A percentile compares a stretch with the other conserved stretches of the same genome.
phyloP scores from a whole-genome alignment of 1,140 invertebrate species.

The Melanaphis sacchari region DNA sequence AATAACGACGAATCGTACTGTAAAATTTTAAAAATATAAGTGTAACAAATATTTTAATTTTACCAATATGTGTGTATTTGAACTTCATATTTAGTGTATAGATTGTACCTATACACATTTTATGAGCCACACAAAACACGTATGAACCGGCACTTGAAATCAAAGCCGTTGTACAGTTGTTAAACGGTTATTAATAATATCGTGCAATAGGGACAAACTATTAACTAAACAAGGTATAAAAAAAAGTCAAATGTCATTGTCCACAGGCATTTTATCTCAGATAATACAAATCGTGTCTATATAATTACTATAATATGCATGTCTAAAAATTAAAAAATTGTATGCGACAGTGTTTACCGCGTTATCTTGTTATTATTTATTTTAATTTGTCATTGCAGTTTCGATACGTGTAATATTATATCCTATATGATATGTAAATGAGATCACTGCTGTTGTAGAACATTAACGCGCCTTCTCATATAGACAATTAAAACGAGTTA shows the following conservation, averaged over 20 bases:
- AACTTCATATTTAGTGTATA: not conserved
- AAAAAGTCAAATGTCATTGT: slow-evolving; percentile 1
- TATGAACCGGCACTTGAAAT: not conserved
- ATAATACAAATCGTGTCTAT: not conserved
- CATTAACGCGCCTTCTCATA: not conserved
- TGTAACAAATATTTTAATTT: not conserved
- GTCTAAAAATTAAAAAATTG: not conserved
- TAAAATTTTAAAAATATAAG: not conserved
- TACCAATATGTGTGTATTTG: not conserved
- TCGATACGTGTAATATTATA: not conserved
- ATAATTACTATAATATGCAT: not conserved
- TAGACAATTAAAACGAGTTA: not conserved
- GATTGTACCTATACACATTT: no score
- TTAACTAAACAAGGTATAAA: not conserved
- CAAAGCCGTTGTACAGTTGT: not conserved
- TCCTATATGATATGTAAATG: not conserved
- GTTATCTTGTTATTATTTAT: not conserved
- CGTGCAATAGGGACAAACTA: not conserved
- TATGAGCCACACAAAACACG: no score
- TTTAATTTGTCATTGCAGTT: not conserved
- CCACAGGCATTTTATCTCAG: not conserved
- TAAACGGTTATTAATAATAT: not conserved
- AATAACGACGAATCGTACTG: not conserved
- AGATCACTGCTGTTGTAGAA: not conserved
- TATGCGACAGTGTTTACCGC: not conserved